These are phyloP conservation scores for Gonioctena quinquepunctata DNA, from an alignment of 1,140 invertebrate genomes.

Conservation along the genomic window DNA sequence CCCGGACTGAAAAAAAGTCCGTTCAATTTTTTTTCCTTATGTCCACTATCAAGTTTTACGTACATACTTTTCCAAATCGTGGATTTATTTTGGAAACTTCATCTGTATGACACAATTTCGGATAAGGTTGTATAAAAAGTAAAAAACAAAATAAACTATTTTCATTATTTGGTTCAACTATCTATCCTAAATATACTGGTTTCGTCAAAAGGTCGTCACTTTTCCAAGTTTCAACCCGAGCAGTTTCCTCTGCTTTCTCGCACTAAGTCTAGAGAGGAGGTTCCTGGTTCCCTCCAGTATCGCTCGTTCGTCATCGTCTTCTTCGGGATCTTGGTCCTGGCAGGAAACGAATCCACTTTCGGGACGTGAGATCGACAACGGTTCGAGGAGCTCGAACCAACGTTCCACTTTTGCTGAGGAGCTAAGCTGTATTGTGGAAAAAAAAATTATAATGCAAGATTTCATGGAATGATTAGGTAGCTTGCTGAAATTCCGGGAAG, in stretches of 20 bases:
- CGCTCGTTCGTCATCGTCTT: slow-evolving; percentile 57
- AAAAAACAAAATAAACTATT: too few relatives aligned
- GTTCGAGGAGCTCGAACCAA: slow-evolving; percentile 71
- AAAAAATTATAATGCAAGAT: not conserved
- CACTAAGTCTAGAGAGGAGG: slow-evolving; percentile 66
- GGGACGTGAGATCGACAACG: slow-evolving; percentile 66
- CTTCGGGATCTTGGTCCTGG: slow-evolving; percentile 53
- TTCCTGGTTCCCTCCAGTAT: slow-evolving; percentile 62
- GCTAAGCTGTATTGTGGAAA: slow-evolving; percentile 60
- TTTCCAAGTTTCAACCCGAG: slow-evolving; percentile 67
- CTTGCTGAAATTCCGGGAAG: not conserved
- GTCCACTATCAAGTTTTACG: too few relatives aligned
- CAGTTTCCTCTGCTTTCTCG: slow-evolving; percentile 68
- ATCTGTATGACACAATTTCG: too few relatives aligned
- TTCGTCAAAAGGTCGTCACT: slow-evolving; percentile 64
- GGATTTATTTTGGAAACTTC: too few relatives aligned
- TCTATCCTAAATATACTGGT: not conserved
- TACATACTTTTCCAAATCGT: too few relatives aligned
- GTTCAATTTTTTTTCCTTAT: too few relatives aligned
- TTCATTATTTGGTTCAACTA: not conserved
- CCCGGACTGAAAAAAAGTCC: too few relatives aligned
- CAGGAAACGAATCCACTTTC: slow-evolving; percentile 73
- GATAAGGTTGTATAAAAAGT: too few relatives aligned
- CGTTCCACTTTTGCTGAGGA: slow-evolving; percentile 72
- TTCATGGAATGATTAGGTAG: not conserved